phyloP scores from a whole-genome alignment of 1,140 invertebrate species.

The Aphelinus atriplicis region DNA sequence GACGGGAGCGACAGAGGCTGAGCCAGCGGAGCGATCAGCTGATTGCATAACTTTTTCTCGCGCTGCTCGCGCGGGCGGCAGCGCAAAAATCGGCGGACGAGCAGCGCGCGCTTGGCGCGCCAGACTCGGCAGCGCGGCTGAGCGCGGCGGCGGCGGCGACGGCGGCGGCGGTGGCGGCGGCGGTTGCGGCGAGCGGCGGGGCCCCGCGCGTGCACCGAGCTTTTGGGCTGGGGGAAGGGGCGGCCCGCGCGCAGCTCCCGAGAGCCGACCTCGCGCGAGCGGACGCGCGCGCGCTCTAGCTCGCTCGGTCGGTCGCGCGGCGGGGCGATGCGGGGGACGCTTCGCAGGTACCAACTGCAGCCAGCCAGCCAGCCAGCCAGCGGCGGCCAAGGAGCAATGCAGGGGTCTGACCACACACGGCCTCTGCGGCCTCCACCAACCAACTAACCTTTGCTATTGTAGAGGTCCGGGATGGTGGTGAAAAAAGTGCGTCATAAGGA shows the following conservation, averaged over 20 bases:
- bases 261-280: not conserved
- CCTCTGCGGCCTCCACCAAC: constrained; percentile 1
- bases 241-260: no score
- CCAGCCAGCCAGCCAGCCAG: not conserved
- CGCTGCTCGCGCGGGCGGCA: constrained; percentile 23
- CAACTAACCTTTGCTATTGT: constrained; percentile 66
- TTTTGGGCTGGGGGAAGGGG: no score
- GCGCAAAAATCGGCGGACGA: constrained; percentile 32
- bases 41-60: constrained; percentile 65
- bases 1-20: constrained; percentile 47
- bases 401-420: not conserved
- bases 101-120: not conserved
- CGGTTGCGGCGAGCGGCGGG: not conserved
- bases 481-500: constrained; percentile 52
- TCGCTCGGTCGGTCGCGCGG: constrained; percentile 12
- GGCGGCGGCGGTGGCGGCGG: not conserved
- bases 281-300: not conserved
- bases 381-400: not conserved
- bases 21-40: constrained; percentile 61
- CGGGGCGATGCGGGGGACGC: not conserved
- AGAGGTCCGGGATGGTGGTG: constrained; percentile 60
- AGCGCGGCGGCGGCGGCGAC: not conserved
- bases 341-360: not conserved
- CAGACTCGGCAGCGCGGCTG: not conserved
- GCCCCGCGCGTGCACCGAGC: no score